Conservation (phyloP, 2,797 vertebrate species). For the Loris lydekkerianus region DNA sequence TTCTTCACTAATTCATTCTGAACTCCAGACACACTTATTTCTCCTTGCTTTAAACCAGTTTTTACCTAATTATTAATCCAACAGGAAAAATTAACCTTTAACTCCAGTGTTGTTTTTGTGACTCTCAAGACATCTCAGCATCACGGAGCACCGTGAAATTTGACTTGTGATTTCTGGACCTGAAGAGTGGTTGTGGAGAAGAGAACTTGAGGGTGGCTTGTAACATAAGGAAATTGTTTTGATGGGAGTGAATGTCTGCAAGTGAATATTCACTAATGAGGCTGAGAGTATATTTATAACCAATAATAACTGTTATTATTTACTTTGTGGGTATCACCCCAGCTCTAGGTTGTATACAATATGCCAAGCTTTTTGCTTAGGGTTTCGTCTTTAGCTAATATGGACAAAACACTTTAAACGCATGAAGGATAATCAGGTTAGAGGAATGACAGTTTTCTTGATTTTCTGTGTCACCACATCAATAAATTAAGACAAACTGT, state of each 20-base stretch:
- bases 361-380: conserved; percentile 26
- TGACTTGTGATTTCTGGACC: conserved; percentile 65
- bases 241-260: conserved; percentile 55
- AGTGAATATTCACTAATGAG: conserved; percentile 69
- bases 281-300: conserved; percentile 56
- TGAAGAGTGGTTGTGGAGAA: conserved; percentile 5
- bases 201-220: background rate
- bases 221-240: conserved; percentile 49
- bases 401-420: conserved; percentile 66
- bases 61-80: conserved; percentile 78
- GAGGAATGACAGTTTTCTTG: conserved; percentile 56
- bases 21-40: conserved; percentile 39
- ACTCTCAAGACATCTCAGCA: conserved; percentile 65
- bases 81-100: conserved; percentile 70
- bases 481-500: conserved; percentile 54
- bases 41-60: conserved; percentile 68
- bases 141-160: conserved; percentile 31
- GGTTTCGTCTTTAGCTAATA: conserved; percentile 61
- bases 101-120: conserved; percentile 66
- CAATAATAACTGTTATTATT: conserved; percentile 75
- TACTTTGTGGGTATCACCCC: conserved; percentile 34
- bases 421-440: conserved; percentile 62
- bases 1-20: conserved; percentile 61
- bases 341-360: conserved; percentile 9
- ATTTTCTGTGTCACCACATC: conserved; percentile 46